Percentiles rank a stretch among this genome's conserved stretches.
phyloP scores from a whole-genome alignment of 1,140 invertebrate genomes.

The Amphibalanus amphitrite region DNA sequence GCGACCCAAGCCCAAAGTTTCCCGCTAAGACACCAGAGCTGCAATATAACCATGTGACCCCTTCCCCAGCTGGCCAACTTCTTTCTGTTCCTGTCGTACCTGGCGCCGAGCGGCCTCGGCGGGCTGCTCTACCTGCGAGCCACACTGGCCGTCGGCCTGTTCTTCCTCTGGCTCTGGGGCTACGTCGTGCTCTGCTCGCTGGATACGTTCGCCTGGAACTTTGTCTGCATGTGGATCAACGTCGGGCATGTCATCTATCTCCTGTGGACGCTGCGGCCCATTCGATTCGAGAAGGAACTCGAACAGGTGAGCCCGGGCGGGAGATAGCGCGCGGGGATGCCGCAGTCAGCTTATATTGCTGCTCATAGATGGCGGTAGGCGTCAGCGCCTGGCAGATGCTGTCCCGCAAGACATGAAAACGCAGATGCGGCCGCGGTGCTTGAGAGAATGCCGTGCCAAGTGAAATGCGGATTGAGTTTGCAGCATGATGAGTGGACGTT shows the following conservation, averaged over 20 bases:
- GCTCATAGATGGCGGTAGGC: too few relatives aligned
- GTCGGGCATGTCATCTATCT: conserved; percentile 59
- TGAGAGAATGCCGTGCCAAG: too few relatives aligned
- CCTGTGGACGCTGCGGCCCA: conserved; percentile 59
- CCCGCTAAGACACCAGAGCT: too few relatives aligned
- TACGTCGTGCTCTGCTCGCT: conserved; percentile 66
- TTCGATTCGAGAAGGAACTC: conserved; percentile 65
- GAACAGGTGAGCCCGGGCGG: conserved; percentile 53
- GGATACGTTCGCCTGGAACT: conserved; percentile 71
- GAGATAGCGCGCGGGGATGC: too few relatives aligned
- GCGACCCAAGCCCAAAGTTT: too few relatives aligned
- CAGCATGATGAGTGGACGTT: too few relatives aligned
- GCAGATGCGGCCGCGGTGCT: too few relatives aligned
- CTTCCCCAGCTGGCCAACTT: conserved; percentile 48
- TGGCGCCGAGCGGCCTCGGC: conserved; percentile 56
- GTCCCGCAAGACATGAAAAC: too few relatives aligned
- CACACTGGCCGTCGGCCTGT: conserved; percentile 53
- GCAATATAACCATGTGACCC: too few relatives aligned
- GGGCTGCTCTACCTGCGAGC: conserved; percentile 58
- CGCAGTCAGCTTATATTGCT: too few relatives aligned
- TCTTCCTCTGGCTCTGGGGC: conserved; percentile 59
- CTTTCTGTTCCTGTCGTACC: conserved; percentile 58
- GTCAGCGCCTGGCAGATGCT: too few relatives aligned
- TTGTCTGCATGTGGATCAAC: conserved; percentile 62
- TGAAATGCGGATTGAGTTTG: too few relatives aligned